Base-by-base conservation (phyloP, 2,113 vertebrate genomes). In the Chaetodon trifascialis region DNA sequence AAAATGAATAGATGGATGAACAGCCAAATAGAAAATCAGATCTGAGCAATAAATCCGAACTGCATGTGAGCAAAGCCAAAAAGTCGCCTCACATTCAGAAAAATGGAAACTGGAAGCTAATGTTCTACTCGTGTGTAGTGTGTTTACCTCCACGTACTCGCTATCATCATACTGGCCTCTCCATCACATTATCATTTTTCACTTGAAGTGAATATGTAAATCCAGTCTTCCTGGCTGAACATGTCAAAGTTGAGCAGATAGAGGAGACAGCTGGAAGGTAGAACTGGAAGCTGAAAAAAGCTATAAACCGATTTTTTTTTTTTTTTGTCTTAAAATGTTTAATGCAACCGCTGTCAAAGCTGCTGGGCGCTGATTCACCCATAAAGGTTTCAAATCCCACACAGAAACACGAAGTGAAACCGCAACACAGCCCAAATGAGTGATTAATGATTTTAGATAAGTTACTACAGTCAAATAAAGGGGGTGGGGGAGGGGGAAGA, bases 401-500 rank as follows among this genome's bases (percentile, higher is more conserved):
- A 69, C 34, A 75, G 63, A 59, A 63, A 72, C 52, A 63, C 14
- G 15, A 30, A 46, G 17, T 55, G 58, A 59, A 36, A 73, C 21
- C 69, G 80, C 76, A 80, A 30, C 72, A 56, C 46, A 58, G 44
- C 59, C 40, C 49, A 17, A 23, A 73, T 68, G 66, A 40, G 40
- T 52, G 25, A 75, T 89, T 69, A 75, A 90, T 92, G 90, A 88
- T 88, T 40, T 14, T 4, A 34, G 76, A 86, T 85, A 75, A 88
- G 56, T 76, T 66, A 77, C 70, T 74, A 75, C 42, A 52, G 71
- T 38, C 56, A 60, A 59, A 59, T 47, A 9, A 56, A 82, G 65
- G 19, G 51, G 21, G 14, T n/a, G 58, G 51, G 40, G 56, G 25
- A 40, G 16, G 51, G 49, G 54, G 51, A 38, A 19, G 42, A 67